phyloP scores from a whole-genome alignment of 2,113 vertebrate species.

The Catagonus wagneri region DNA sequence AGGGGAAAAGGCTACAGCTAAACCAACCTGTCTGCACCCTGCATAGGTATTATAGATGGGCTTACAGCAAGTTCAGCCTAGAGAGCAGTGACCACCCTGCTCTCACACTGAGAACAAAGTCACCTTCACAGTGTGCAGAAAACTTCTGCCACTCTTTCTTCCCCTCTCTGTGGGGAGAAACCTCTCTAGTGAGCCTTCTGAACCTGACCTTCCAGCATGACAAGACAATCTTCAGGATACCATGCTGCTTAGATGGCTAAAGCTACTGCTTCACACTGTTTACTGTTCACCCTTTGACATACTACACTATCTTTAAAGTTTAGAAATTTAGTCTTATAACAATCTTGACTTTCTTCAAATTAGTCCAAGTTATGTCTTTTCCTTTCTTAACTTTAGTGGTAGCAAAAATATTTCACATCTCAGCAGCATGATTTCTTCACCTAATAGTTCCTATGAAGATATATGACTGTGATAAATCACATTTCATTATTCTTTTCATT shows the following conservation, averaged over 20 bases:
- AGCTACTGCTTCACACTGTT: conserved; percentile 43
- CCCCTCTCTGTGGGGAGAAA: conserved; percentile 66
- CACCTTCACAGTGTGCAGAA: conserved; percentile 59
- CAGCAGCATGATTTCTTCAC: not conserved
- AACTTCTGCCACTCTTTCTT: conserved; percentile 63
- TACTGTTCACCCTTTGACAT: conserved; percentile 46
- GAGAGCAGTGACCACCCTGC: conserved; percentile 47
- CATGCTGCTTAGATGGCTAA: not conserved
- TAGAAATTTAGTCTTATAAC: not conserved
- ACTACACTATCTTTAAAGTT: conserved; percentile 44
- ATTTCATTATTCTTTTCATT: not conserved
- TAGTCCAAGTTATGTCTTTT: not conserved
- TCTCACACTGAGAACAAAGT: conserved; percentile 77
- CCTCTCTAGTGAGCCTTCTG: conserved; percentile 43
- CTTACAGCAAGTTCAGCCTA: conserved; percentile 64
- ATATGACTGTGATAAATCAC: not conserved
- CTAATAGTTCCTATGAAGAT: not conserved
- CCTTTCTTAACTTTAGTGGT: not conserved
- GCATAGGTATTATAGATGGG: conserved; percentile 40
- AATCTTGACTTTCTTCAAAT: not conserved
- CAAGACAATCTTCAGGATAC: not conserved
- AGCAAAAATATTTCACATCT: not conserved
- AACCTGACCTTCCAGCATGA: conserved; percentile 73
- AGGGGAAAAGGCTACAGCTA: conserved; percentile 34
- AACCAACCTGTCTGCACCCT: conserved; percentile 38